phyloP scores from a whole-genome alignment of 2,113 vertebrate genomes.

The Ceuthmochares aereus region DNA sequence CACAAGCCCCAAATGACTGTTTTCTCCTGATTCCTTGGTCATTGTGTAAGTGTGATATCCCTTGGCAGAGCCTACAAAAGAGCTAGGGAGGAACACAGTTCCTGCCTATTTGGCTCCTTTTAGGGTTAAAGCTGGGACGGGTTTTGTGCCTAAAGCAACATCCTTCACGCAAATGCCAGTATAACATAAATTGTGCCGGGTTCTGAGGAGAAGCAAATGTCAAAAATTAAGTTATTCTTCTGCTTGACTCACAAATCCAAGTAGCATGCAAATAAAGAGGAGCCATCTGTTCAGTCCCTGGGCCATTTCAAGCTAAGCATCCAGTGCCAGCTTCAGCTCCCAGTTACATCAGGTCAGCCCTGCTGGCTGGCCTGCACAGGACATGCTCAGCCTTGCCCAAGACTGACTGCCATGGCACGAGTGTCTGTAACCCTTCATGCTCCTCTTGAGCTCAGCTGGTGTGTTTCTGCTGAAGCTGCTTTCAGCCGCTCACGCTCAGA shows the following conservation, averaged over 20 bases:
- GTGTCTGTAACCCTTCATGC: not conserved
- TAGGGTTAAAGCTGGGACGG: slow-evolving; percentile 62
- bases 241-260: slow-evolving; percentile 67
- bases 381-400: not conserved
- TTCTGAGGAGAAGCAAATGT: slow-evolving; percentile 72
- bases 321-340: not conserved
- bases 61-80: slow-evolving; percentile 44
- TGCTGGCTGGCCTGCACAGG: slow-evolving; percentile 15
- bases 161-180: slow-evolving; percentile 66
- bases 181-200: slow-evolving; percentile 49
- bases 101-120: slow-evolving; percentile 40
- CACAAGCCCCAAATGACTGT: slow-evolving; percentile 69
- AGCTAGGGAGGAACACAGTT: not conserved
- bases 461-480: rapidly evolving
- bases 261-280: slow-evolving; percentile 69
- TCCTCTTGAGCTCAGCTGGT: not conserved
- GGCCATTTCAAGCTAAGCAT: slow-evolving; percentile 55
- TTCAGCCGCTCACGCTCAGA: not conserved
- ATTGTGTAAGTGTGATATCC: slow-evolving; percentile 60
- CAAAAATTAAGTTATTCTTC: slow-evolving; percentile 74
- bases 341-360: slow-evolving; percentile 33
- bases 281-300: slow-evolving; percentile 70
- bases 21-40: slow-evolving; percentile 68
- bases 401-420: not conserved
- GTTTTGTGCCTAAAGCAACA: slow-evolving; percentile 71